Conservation (phyloP, 1,140 invertebrate genomes). For the Reticulitermes speratus region DNA sequence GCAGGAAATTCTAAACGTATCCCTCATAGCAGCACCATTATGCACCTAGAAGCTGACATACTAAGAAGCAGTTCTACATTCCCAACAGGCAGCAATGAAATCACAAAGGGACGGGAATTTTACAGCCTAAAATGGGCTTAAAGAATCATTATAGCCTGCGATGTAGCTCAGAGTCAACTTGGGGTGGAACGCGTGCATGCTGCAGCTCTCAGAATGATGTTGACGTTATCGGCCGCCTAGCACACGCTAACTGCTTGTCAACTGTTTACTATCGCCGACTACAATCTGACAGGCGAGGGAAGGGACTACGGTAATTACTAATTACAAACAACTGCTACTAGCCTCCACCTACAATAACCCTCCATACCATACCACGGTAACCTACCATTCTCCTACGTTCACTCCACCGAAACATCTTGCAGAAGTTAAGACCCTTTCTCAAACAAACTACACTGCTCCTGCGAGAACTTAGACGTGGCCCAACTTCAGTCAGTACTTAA, state of each 20-base stretch:
- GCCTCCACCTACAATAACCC: not conserved
- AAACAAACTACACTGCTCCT: not conserved
- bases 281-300: not conserved
- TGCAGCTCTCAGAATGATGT: not conserved
- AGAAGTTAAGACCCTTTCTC: not conserved
- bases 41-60: no score
- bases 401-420: not conserved
- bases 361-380: not conserved
- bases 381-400: not conserved
- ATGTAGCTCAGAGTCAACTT: not conserved
- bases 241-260: conserved; percentile 14
- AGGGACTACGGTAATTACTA: not conserved
- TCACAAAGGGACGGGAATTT: no score
- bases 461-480: not conserved
- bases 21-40: no score
- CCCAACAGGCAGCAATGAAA: no score
- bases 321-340: not conserved
- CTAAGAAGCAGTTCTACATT: no score
- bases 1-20: no score
- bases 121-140: no score
- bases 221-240: not conserved
- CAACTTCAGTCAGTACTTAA: conserved; percentile 8
- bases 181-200: not conserved
- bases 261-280: not conserved
- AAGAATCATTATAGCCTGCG: no score